A percentile compares a stretch with the other conserved stretches of the same genome.
Evolutionary conservation across 2,888 invertebrate genomes (phyloP).

Genomic region (Hartigia nigra): DNA sequence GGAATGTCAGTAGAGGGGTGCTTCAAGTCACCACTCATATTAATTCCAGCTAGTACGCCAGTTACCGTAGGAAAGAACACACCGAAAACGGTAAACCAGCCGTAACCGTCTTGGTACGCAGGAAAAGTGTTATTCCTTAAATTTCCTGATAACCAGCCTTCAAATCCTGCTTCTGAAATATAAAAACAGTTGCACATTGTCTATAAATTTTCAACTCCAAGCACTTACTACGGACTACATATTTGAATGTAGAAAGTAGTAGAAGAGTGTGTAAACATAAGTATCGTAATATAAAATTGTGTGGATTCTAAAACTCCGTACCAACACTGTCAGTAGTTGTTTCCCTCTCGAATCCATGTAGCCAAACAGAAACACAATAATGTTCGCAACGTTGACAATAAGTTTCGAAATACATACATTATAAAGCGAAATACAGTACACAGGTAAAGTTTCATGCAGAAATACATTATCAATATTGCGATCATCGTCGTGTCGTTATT

Average conservation of each 20-base stretch:
- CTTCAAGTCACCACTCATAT: constrained; percentile 96
- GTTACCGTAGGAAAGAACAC: constrained; percentile 98
- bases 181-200: constrained; percentile 25
- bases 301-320: too few relatives aligned
- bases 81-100: constrained; percentile 96
- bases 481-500: too few relatives aligned
- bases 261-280: not conserved
- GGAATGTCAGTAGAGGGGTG: constrained; percentile 94
- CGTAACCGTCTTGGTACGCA: constrained; percentile 81
- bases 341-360: too few relatives aligned
- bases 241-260: not conserved
- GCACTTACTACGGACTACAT: not conserved
- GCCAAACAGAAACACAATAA: too few relatives aligned
- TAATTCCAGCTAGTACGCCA: constrained; percentile 96
- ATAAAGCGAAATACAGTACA: too few relatives aligned
- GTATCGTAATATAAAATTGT: not conserved
- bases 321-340: too few relatives aligned
- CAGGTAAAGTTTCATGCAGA: too few relatives aligned
- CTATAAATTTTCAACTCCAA: not conserved
- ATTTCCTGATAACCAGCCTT: constrained; percentile 86
- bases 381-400: too few relatives aligned
- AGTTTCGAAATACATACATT: too few relatives aligned
- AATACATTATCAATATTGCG: too few relatives aligned
- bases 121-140: constrained; percentile 86
- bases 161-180: constrained; percentile 79